Percentiles rank a stretch among this genome's conserved stretches.
Conservation (phyloP, 2,888 invertebrate genomes). For the Alsophila aescularia region DNA sequence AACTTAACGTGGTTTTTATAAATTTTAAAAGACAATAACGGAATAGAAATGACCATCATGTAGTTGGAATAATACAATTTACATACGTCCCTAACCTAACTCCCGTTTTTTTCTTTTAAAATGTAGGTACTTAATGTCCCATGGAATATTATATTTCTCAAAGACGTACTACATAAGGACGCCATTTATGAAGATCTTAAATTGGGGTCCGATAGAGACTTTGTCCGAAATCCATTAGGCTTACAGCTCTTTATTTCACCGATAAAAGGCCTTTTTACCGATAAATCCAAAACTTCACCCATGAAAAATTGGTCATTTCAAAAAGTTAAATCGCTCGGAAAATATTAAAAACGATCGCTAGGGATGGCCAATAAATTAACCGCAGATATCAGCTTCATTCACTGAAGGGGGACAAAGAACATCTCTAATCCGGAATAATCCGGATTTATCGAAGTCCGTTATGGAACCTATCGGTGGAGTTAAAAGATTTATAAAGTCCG, state of each 20-base stretch:
- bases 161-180: constrained; percentile 2
- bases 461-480: constrained; percentile 58
- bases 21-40: no score
- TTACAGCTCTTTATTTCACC: constrained; percentile 19
- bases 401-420: constrained; percentile 50
- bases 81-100: no score
- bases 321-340: constrained; percentile 39
- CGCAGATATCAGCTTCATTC: constrained; percentile 56
- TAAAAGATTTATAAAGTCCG: constrained; percentile 68
- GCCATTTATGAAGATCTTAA: constrained; percentile 21
- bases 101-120: no score
- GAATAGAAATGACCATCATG: no score
- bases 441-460: constrained; percentile 60
- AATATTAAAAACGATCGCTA: constrained; percentile 43
- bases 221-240: constrained; percentile 27
- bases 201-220: constrained; percentile 13
- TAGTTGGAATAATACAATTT: no score
- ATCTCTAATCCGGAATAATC: constrained; percentile 71
- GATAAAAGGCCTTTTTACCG: constrained; percentile 33
- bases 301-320: constrained; percentile 37
- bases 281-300: constrained; percentile 38
- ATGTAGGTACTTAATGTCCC: no score
- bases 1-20: no score
- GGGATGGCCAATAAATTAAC: constrained; percentile 55
- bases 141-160: background rate